Evolutionary conservation across 2,797 vertebrate species (phyloP).

Genomic region (Cossypha niveicapilla): DNA sequence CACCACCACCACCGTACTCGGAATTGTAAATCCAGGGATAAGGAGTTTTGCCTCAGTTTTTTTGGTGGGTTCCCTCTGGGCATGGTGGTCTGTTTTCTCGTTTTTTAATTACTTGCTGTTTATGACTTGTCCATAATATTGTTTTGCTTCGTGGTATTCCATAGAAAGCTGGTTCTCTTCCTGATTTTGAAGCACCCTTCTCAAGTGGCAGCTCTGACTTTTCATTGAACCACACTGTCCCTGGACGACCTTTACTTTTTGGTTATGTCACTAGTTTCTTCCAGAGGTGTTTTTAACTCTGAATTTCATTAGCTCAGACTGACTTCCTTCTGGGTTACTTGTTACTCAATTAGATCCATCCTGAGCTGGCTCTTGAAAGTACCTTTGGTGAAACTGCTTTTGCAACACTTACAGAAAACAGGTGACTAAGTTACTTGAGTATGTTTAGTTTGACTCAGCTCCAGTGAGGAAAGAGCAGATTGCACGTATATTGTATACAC

Average conservation of each 20-base stretch:
- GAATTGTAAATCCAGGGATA: not conserved
- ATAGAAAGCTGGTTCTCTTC: not conserved
- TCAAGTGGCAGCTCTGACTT: not conserved
- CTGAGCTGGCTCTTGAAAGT: not conserved
- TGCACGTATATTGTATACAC: not conserved
- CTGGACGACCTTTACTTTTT: not conserved
- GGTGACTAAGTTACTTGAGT: not conserved
- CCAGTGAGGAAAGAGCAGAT: not conserved
- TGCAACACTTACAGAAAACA: not conserved
- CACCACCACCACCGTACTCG: fast-evolving
- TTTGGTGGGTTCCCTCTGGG: not conserved
- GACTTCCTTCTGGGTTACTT: not conserved
- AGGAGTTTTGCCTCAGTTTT: not conserved
- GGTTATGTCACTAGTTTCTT: not conserved
- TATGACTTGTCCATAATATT: not conserved
- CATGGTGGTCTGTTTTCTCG: not conserved
- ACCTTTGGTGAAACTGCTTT: not conserved
- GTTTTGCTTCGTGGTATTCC: not conserved
- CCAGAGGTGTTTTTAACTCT: not conserved
- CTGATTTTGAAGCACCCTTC: not conserved
- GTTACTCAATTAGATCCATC: not conserved
- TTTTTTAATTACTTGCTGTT: not conserved
- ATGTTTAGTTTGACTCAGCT: not conserved
- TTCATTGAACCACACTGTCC: not conserved
- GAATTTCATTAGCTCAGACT: not conserved